A percentile compares a stretch with the other conserved stretches of the same genome.
These are phyloP conservation scores for Cephalopterus ornatus DNA, from an alignment of 2,113 vertebrate genomes.

Conservation along the genomic window DNA sequence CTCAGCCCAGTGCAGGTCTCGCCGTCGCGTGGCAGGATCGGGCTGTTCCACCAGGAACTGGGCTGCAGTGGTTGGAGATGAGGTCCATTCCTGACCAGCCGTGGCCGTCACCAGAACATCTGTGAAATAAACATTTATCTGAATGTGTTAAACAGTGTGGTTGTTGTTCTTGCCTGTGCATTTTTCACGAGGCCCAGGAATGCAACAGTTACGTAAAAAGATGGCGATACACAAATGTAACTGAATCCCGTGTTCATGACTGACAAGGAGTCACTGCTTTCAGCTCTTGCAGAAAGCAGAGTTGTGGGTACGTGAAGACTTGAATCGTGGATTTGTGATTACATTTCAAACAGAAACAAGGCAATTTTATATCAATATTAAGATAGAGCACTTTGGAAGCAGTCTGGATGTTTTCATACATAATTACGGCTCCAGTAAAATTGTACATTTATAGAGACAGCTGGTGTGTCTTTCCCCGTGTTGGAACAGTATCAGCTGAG, in stretches of 20 bases:
- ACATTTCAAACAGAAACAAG: background rate
- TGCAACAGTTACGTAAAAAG: background rate
- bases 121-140: background rate
- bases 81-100: background rate
- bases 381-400: conserved; percentile 14
- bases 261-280: background rate
- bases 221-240: background rate
- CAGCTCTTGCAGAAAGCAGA: background rate
- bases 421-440: background rate
- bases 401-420: conserved; percentile 12
- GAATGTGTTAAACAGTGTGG: background rate
- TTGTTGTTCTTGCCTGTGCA: background rate
- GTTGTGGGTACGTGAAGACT: background rate
- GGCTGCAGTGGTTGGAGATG: background rate
- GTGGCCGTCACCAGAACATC: background rate
- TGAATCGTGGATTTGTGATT: background rate
- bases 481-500: background rate
- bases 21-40: background rate
- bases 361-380: conserved; percentile 18
- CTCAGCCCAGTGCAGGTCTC: background rate
- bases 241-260: background rate
- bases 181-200: background rate
- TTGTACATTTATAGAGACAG: background rate
- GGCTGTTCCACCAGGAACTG: background rate
- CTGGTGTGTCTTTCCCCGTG: background rate